Base-by-base conservation (phyloP, 2,797 vertebrate species). In the Xenentodon cancila region DNA sequence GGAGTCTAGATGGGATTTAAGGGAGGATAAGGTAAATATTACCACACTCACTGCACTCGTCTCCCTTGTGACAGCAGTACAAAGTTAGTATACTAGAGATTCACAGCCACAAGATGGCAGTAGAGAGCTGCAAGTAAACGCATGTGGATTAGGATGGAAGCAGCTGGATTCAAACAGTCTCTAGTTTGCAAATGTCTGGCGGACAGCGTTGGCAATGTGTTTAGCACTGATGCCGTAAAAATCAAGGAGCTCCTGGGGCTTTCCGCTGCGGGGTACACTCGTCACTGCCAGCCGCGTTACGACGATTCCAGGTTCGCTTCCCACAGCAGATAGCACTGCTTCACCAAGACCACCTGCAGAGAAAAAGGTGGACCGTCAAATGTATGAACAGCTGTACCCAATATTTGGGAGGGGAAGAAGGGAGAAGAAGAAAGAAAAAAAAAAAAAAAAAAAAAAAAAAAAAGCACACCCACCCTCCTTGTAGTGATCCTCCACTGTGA, bases 401-500 rank as follows among this genome's bases (percentile, higher is more conserved):
- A 25, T 5, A 25, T 25, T 5, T 25, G 3, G 25, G 25, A 25
- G n/a, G n/a, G n/a, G n/a, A n/a, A n/a, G n/a, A n/a, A n/a, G n/a
- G n/a, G n/a, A n/a, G n/a, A n/a, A n/a, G n/a, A n/a, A n/a, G n/a
- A n/a, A n/a, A n/a, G n/a, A n/a, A n/a, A n/a, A n/a, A n/a, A 40
- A 20, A 34, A 34, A 13, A n/a, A 17, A 15, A 47, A 9, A 12
- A 6, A 27, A 0, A 1, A 16, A 37, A n/a, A 18, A 9, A 9
- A 50, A 7, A 5, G 12, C n/a, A 0, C n/a, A 53, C 89, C 22
- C 53, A 95, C 95, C 96, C 87, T 97, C 95, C 77, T 80, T 93
- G 85, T 96, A 96, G 77, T 97, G 96, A 80, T 97, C 96, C 79
- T 97, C 96, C 48, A 97, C 95, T 0, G 95, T 96, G 78, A 97